Evolutionary conservation across 2,113 vertebrate species (phyloP), one percentile per base, ranked within the genome.

Genomic region (Ia io): DNA sequence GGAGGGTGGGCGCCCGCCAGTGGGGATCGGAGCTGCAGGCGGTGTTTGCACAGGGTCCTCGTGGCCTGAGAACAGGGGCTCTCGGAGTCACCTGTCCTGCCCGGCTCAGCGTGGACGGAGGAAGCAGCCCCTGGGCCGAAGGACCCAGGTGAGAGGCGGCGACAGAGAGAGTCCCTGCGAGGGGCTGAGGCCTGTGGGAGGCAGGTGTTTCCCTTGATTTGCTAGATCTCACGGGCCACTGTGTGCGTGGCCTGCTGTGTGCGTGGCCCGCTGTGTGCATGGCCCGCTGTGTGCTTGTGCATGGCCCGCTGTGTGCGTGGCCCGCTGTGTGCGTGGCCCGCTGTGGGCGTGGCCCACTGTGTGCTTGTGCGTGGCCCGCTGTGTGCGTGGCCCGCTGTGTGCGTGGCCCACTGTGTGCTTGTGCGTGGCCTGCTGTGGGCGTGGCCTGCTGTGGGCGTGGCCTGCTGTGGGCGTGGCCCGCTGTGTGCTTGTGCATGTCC

Each of bases 1-100:
- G 70, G 32, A 84, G 22, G 22, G 42, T 5, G 7, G 51, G 17
- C 0, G 0, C 22, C 87, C 30, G 1, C 53, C 9, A 0, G 14
- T 2, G 8, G 53, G 86, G 77, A 20, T 47, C 22, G 30, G 80
- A 47, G 40, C 22, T 53, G 20, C 5, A 9, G 28, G 63, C 32
- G 37, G 8, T 12, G 49, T 59, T 1, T 70, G 47, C 53, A 53
- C 5, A 17, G 49, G 79, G 59, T 61, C 37, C 18, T 13, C 4
- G 7, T 13, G 8, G 28, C 65, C 63, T 28, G 65, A 71, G 65
- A 3, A 47, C 25, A 78, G 17, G 25, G 6, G 23, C n/a, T 44
- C 67, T 91, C 47, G 10, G 44, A n/a, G 61, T n/a, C 88, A 37
- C 44, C 12, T 65, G 63, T 40, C 37, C 77, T 53, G 65, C 67